Evolutionary conservation across 2,113 vertebrate genomes (phyloP), one percentile per base, ranked within the genome.

Genomic region (Collichthys lucidus): DNA sequence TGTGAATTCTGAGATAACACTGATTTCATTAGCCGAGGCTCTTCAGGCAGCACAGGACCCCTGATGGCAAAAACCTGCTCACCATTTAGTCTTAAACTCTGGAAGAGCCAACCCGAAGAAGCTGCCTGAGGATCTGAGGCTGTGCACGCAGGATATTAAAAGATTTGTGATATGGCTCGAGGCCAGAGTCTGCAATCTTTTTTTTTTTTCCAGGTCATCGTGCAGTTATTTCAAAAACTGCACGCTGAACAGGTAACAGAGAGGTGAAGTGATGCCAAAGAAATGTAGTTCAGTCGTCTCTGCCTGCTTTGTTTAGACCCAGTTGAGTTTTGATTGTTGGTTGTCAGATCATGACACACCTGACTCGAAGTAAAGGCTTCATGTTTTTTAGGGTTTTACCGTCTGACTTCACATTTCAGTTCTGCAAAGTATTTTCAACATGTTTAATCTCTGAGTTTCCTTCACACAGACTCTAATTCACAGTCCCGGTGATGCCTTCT

Each of bases 141-240:
- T 11, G 56, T 29, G 52, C 50, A 40, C 19, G 15, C 55, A 72
- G 83, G 79, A 85, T 80, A 85, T 83, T 63, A 73, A 79, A 64
- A 77, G 79, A 80, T 79, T 24, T 29, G 50, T 5, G 61, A 75
- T 63, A 61, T 6, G 47, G 44, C 49, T 24, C 19, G 4, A 63
- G 50, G 71, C 65, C 55, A 66, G n/a, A 69, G 11, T 19, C 5
- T 5, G 19, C 52, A n/a, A 29, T 29, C 4, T 29, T 64, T 78
- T 50, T 26, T 74, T 50, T 26, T 14, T 46, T 29, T 42, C 12
- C 22, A 72, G 71, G 57, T 70, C 70, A 77, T 68, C 31, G 5
- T n/a, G 47, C 46, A 60, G 1, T 35, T 20, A 59, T 75, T 61
- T 65, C 0, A 65, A 26, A 40, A 31, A 14, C 3, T 40, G 22